Evolutionary conservation across 2,888 invertebrate species (phyloP).

Genomic region (Dasypogon diadema): DNA sequence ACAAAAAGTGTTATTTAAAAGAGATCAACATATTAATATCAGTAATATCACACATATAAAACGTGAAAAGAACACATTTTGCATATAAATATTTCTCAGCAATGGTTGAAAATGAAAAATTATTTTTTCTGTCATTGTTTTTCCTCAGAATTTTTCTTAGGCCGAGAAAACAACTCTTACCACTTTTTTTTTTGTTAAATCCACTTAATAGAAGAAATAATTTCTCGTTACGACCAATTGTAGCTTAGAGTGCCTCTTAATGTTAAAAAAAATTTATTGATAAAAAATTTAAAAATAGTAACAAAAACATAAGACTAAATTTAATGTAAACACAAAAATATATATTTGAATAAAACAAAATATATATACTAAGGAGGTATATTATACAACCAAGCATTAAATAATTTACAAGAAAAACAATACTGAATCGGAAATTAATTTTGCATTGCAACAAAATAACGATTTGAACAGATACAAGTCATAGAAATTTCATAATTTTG

Average conservation of each 20-base stretch:
- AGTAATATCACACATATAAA: constrained; percentile 43
- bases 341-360: constrained; percentile 44
- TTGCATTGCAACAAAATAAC: constrained; percentile 39
- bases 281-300: constrained; percentile 54
- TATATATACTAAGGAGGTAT: constrained; percentile 44
- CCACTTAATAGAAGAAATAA: constrained; percentile 53
- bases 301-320: constrained; percentile 56
- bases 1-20: constrained; percentile 31
- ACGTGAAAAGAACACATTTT: constrained; percentile 32
- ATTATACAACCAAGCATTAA: constrained; percentile 39
- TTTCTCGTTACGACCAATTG: constrained; percentile 61
- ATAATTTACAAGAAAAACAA: constrained; percentile 8
- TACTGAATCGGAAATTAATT: constrained; percentile 35
- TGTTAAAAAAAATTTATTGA: constrained; percentile 49
- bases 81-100: constrained; percentile 58
- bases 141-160: constrained; percentile 52
- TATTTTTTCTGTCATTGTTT: constrained; percentile 54
- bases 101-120: constrained; percentile 60
- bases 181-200: not conserved
- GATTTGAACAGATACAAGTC: constrained; percentile 41
- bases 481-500: constrained; percentile 17
- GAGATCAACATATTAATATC: constrained; percentile 43
- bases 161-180: constrained; percentile 44
- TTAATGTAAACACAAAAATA: constrained; percentile 51
- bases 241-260: constrained; percentile 63